These are phyloP conservation scores for Alligator sinensis DNA, from an alignment of 2,113 vertebrate species.

Conservation along the genomic window DNA sequence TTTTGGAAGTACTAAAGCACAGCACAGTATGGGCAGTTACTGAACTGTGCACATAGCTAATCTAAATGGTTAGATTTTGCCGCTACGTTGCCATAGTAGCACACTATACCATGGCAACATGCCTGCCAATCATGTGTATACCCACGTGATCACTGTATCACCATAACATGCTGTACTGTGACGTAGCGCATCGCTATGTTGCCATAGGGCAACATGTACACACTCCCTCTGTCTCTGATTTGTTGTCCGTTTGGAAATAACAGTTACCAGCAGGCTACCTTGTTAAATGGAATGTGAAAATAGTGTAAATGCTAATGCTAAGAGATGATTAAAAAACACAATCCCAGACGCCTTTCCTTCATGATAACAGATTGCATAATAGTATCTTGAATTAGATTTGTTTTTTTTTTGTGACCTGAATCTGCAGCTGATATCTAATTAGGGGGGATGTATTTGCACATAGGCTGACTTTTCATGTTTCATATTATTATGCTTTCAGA, in stretches of 20 bases:
- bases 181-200: conserved; percentile 15
- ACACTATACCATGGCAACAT: too few relatives aligned
- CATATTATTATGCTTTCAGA: neutral
- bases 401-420: neutral
- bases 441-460: neutral
- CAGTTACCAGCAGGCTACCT: neutral
- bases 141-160: too few relatives aligned
- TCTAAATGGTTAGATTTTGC: too few relatives aligned
- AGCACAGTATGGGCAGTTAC: too few relatives aligned
- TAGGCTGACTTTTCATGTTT: neutral
- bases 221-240: neutral
- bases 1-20: too few relatives aligned
- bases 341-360: neutral
- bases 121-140: too few relatives aligned
- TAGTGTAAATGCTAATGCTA: neutral
- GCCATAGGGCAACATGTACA: neutral
- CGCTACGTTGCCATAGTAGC: too few relatives aligned
- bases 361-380: neutral
- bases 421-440: conserved; percentile 21
- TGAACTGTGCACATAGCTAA: too few relatives aligned
- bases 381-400: neutral
- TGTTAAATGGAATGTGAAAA: neutral
- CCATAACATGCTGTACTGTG: too few relatives aligned
- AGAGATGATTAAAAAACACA: neutral
- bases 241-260: conserved; percentile 47